These are phyloP conservation scores for Papilio gigon DNA, from an alignment of 2,888 invertebrate species.

Conservation along the genomic window DNA sequence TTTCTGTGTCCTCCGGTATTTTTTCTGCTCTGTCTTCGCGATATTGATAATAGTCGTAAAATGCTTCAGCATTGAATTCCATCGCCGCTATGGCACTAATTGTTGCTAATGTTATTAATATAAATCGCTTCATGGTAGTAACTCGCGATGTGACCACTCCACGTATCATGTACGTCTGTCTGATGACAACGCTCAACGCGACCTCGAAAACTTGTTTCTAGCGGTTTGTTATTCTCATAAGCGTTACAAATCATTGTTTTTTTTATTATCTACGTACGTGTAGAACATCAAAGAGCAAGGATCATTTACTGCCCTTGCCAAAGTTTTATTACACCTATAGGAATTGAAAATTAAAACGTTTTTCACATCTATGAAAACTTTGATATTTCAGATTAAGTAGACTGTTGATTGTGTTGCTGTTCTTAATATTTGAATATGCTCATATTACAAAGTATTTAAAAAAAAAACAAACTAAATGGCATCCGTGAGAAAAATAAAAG, in stretches of 20 bases:
- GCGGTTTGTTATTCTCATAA: slow-evolving; percentile 14
- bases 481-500: background rate
- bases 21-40: slow-evolving; percentile 37
- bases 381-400: no score
- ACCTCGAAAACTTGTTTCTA: slow-evolving; percentile 44
- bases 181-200: slow-evolving; percentile 34
- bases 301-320: background rate
- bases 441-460: background rate
- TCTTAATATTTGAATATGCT: no score
- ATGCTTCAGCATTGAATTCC: slow-evolving; percentile 41
- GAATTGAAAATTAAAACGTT: no score
- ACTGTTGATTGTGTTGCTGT: no score
- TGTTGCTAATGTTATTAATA: slow-evolving; percentile 39
- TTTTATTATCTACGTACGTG: slow-evolving; percentile 15
- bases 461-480: no score
- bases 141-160: slow-evolving; percentile 40
- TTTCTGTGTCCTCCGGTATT: slow-evolving; percentile 39
- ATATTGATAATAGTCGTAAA: slow-evolving; percentile 42
- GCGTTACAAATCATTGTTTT: slow-evolving; percentile 6
- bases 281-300: background rate
- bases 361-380: no score
- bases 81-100: slow-evolving; percentile 40
- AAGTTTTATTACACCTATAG: background rate
- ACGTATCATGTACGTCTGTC: slow-evolving; percentile 44
- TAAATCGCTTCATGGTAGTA: slow-evolving; percentile 45